phyloP scores from a whole-genome alignment of 2,113 vertebrate species.

The Lasiurus cinereus region DNA sequence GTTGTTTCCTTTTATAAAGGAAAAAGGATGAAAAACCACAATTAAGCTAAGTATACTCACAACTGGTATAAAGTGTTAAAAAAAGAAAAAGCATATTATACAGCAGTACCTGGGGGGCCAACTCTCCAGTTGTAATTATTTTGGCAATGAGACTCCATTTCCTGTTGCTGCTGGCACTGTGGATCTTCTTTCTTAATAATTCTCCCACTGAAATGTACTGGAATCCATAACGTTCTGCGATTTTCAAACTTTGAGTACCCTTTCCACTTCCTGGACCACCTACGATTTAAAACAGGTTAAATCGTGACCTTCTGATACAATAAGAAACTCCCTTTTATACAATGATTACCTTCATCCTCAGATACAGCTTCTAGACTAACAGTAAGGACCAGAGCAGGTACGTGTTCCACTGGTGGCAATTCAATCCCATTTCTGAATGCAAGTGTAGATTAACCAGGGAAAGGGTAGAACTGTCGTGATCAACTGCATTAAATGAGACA shows the following conservation, averaged over 20 bases:
- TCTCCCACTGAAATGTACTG: conserved; percentile 98
- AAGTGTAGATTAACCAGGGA: neutral
- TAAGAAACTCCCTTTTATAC: neutral
- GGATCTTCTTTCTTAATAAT: conserved; percentile 97
- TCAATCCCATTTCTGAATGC: neutral
- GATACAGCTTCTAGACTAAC: neutral
- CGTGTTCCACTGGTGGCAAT: neutral
- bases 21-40: conserved; percentile 40
- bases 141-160: conserved; percentile 99
- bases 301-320: neutral
- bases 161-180: conserved; percentile 97
- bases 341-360: neutral
- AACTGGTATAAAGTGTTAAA: neutral
- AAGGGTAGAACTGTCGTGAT: neutral
- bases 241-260: conserved; percentile 98
- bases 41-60: conserved; percentile 44
- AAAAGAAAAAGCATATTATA: neutral
- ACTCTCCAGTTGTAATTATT: conserved; percentile 98
- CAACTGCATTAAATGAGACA: neutral
- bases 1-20: conserved; percentile 94
- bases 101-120: conserved; percentile 96
- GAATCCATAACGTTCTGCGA: conserved; percentile 97
- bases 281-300: conserved; percentile 81
- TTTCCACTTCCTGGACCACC: conserved; percentile 99
- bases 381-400: neutral